Evolutionary conservation across 2,888 invertebrate species (phyloP).

Genomic region (Leptinotarsa rubiginosa): DNA sequence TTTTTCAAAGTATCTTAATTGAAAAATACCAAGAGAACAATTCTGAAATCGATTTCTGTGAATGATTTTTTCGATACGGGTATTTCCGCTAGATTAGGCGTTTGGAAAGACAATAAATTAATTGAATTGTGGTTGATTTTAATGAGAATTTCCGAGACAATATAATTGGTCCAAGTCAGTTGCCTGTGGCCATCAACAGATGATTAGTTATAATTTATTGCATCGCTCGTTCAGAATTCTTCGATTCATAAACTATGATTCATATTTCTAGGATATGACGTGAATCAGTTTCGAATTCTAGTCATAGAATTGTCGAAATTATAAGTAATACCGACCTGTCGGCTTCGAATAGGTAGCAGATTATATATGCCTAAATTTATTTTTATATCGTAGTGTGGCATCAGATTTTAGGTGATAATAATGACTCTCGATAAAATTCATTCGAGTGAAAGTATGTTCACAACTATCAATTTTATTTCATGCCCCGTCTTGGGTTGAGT

Average conservation of each 20-base stretch:
- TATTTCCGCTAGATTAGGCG: conserved; percentile 1
- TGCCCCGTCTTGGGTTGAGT: too few species aligned
- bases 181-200: background rate
- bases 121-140: conserved; percentile 3
- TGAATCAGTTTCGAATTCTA: background rate
- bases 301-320: too few species aligned
- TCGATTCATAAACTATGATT: background rate
- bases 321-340: too few species aligned
- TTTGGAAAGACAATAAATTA: background rate
- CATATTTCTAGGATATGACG: background rate
- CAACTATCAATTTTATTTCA: too few species aligned
- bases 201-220: conserved; percentile 1
- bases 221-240: background rate
- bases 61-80: background rate
- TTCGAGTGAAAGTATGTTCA: too few species aligned
- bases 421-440: too few species aligned
- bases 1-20: too few species aligned
- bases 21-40: too few species aligned
- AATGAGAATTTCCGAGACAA: background rate
- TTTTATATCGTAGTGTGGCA: too few species aligned
- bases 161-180: background rate
- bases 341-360: too few species aligned
- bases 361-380: too few species aligned
- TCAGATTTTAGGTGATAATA: too few species aligned
- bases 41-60: background rate